Base-by-base conservation (phyloP, 2,888 invertebrate genomes). In the Folsomia candida region DNA sequence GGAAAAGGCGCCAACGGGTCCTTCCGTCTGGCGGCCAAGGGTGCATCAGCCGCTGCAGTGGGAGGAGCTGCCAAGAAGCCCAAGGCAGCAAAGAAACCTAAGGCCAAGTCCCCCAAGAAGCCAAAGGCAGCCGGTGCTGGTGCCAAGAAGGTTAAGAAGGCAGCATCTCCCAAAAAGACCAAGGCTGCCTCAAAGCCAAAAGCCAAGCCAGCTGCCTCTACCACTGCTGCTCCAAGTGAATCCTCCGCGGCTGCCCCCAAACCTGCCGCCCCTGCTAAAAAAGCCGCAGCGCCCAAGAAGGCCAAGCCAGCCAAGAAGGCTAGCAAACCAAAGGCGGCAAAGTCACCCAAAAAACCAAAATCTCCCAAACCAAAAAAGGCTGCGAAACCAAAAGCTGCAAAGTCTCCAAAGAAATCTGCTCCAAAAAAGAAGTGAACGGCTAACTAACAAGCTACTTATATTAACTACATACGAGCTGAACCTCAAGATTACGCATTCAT, bases 1-100 rank as follows among this genome's bases (percentile, higher is more conserved):
- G 79, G 79, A 0, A 73, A 73, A 24, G 79, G 79, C 14, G 76
- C 74, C 14, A 70, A 59, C 61, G 79, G 79, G 9, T 77, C 76
- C 2, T 79, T 79, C 74, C 71, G 71, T 28, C 71, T 79, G n/a
- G 68, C 72, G 1, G 26, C 68, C 0, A 73, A 71, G 27, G 68
- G 70, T 20, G 70, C 57, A 18, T 60, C 69, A 28, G 59, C 64
- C n/a, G 68, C 72, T 1, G 26, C 68, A 61, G 62, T 60, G n/a
- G 67, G 25, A 18, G 54, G 60, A 22, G 29, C 57, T n/a, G 26
- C 37, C 51, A 37, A 37, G 37, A 14, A 4, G 14, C 4, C 37
- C 37, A 37, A 37, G 37, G 37, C 37, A 37, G 14, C 66, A 3
- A 67, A 71, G 67, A 72, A 70, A 28, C 57, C 68, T 0, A 72